These are phyloP conservation scores for Megalops cyprinoides DNA, from an alignment of 2,797 vertebrate species.

Conservation along the genomic window DNA sequence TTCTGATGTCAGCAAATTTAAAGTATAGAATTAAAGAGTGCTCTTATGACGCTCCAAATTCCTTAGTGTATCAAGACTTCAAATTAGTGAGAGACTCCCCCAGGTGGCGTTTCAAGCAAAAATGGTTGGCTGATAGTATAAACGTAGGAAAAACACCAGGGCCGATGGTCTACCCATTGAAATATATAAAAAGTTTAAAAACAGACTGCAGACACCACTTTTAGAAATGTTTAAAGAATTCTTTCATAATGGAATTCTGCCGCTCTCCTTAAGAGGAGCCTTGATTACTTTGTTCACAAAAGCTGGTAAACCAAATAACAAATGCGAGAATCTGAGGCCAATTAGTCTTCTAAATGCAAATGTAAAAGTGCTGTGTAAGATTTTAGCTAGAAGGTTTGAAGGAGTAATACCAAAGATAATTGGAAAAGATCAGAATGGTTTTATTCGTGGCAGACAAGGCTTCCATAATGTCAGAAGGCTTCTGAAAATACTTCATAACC, in stretches of 20 bases:
- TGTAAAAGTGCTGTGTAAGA: neutral
- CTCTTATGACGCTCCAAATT: neutral
- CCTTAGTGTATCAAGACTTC: constrained; percentile 9
- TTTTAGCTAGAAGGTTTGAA: neutral
- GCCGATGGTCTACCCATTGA: neutral
- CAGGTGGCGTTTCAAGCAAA: constrained; percentile 6
- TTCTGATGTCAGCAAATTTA: constrained; percentile 9
- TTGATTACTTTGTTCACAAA: neutral
- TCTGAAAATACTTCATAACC: constrained; percentile 30
- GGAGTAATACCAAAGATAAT: too few relatives aligned
- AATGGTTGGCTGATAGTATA: neutral
- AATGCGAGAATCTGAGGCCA: neutral
- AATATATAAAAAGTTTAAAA: neutral
- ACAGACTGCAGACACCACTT: neutral
- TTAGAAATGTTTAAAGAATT: neutral
- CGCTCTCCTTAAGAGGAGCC: neutral
- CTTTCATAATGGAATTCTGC: neutral
- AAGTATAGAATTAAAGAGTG: neutral
- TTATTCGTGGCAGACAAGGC: constrained; percentile 23
- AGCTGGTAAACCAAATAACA: neutral
- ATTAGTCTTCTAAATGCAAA: neutral
- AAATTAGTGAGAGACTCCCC: constrained; percentile 9
- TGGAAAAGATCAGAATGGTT: constrained; percentile 12
- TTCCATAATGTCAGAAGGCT: constrained; percentile 26
- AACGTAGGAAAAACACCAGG: neutral